A percentile compares a stretch with the other conserved stretches of the same genome.
Evolutionary conservation across 2,888 invertebrate species (phyloP).

Genomic region (Agrotis exclamationis): DNA sequence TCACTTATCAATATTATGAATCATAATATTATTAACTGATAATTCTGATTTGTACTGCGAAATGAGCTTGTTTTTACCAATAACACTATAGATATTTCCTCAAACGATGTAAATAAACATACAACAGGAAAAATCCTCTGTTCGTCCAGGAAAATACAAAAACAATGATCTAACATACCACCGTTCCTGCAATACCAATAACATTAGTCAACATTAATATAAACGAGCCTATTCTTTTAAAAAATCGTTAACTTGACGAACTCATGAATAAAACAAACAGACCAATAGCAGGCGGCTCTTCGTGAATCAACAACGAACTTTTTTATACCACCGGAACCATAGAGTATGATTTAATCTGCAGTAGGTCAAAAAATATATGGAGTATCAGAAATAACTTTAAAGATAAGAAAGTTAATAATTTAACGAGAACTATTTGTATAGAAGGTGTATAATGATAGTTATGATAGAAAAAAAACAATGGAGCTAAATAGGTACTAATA

Average conservation of each 20-base stretch:
- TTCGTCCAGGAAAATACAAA: constrained; percentile 16
- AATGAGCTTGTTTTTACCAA: background rate
- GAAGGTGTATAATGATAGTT: too few species aligned
- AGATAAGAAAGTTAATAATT: background rate
- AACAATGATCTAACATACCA: background rate
- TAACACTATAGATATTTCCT: background rate
- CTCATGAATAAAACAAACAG: constrained; percentile 45
- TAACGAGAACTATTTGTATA: background rate
- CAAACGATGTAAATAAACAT: constrained; percentile 8
- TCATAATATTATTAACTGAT: background rate
- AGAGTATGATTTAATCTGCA: constrained; percentile 41
- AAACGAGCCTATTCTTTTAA: constrained; percentile 19
- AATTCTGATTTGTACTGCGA: background rate
- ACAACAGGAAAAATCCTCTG: constrained; percentile 19
- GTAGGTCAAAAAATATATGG: constrained; percentile 3
- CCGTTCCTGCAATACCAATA: constrained; percentile 5
- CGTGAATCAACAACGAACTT: constrained; percentile 58
- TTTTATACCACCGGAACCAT: constrained; percentile 40
- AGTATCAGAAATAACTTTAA: background rate
- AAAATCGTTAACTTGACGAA: constrained; percentile 51
- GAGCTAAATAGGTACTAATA: background rate
- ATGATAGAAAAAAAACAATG: background rate
- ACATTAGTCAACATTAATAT: constrained; percentile 13
- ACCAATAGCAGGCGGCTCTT: constrained; percentile 45
- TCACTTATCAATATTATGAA: background rate